Evolutionary conservation across 2,888 invertebrate genomes (phyloP), one percentile per base, ranked within the genome.

Genomic region (Spatulosminthurus flaviceps): DNA sequence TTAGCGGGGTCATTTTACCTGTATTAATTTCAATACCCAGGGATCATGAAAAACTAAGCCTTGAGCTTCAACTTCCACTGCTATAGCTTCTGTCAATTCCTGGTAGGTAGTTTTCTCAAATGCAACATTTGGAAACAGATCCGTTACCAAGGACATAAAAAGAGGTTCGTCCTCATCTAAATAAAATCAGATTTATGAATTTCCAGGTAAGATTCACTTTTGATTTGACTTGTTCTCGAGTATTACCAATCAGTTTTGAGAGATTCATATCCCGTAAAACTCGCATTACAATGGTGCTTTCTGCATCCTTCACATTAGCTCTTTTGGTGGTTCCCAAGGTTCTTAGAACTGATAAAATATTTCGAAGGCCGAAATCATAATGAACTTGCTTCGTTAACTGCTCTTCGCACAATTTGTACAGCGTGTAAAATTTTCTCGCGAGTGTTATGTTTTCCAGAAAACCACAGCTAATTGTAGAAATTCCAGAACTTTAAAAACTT

Each of bases 321-420:
- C 97, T 90, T 88, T 98, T 98, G 0, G 95, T 92, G 0, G 97
- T 95, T 9, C 98, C 98, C 21, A 98, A 90, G 9, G 96, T 96
- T 84, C 98, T 90, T 72, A 98, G 89, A 1, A 98, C 98, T 0
- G 98, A 98, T 21, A 98, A 89, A 86, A 98, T 98, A 87, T 98
- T 98, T 85, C 98, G 91, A 77, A 98, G 89, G 28, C 98, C 98
- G 87, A 98, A 98, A 89, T 98, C 98, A 87, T 98, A 98, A 87
- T 98, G 98, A 0, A 97, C 96, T 91, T 98, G 97, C 89, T 98
- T 98, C 0, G 97, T 97, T 13, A 98, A 90, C 88, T 98, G 98
- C 87, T 98, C 98, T 87, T 98, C 98, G 87, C 98, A 98, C 7
- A 98, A 89, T 88, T 97, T 98, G 88, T 98, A 98, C 22, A 98